phyloP scores from a whole-genome alignment of 2,113 vertebrate genomes.

The Halcyon malimbica region DNA sequence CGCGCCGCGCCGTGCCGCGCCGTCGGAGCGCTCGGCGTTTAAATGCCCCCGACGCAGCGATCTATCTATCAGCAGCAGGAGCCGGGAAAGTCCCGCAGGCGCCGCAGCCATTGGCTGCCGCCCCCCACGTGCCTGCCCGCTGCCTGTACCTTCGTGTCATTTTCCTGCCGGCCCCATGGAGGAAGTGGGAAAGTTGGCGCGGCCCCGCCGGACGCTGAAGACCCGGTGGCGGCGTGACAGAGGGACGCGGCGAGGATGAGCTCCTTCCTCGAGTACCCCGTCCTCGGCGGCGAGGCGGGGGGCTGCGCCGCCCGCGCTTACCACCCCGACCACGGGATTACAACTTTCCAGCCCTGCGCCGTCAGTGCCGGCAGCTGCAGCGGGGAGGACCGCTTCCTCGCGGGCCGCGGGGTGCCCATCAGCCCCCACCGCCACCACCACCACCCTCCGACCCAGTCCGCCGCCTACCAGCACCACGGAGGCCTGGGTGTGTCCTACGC shows the following conservation, averaged over 20 bases:
- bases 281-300: slow-evolving; percentile 85
- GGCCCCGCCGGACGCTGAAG: slow-evolving; percentile 85
- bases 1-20: slow-evolving; percentile 82
- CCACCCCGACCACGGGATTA: slow-evolving; percentile 94
- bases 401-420: slow-evolving; percentile 87
- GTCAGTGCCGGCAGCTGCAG: slow-evolving; percentile 88
- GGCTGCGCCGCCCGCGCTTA: slow-evolving; percentile 87
- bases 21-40: slow-evolving; percentile 90
- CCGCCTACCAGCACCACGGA: slow-evolving; percentile 85
- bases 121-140: slow-evolving; percentile 70
- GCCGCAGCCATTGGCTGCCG: slow-evolving; percentile 86
- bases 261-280: slow-evolving; percentile 94
- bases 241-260: slow-evolving; percentile 92
- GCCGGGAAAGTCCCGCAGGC: slow-evolving; percentile 83
- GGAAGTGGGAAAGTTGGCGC: slow-evolving; percentile 93
- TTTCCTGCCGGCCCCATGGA: slow-evolving; percentile 83
- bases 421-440: slow-evolving; percentile 79
- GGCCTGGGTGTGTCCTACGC: slow-evolving; percentile 88
- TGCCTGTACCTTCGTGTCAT: slow-evolving; percentile 91
- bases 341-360: slow-evolving; percentile 95
- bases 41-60: slow-evolving; percentile 91
- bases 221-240: slow-evolving; percentile 82
- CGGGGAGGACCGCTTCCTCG: slow-evolving; percentile 89
- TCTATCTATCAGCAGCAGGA: slow-evolving; percentile 88
- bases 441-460: slow-evolving; percentile 78